Evolutionary conservation across 2,113 vertebrate genomes (phyloP), one percentile per base, ranked within the genome.

Genomic region (Cheilinus undulatus): DNA sequence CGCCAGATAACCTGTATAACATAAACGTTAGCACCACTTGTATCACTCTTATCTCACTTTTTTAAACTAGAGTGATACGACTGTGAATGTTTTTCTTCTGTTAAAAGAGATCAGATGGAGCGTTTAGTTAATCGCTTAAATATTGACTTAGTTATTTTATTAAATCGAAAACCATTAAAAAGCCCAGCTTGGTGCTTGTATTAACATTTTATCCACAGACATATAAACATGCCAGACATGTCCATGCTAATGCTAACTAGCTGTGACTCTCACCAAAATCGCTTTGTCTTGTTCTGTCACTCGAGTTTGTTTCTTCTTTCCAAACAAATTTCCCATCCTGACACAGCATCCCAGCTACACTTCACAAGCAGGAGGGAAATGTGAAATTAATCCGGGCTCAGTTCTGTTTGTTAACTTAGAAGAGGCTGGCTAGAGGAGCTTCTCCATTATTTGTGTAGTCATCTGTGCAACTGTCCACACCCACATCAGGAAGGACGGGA

Each of bases 251-350:
- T 17, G 79, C 69, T 68, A 9, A 26, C 30, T 7, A n/a, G n/a
- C n/a, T n/a, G n/a, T n/a, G 15, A 17, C 23, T 73, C 95, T 93
- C 53, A 97, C 96, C 94, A 97, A 79, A 70, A 97, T 72, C 56
- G 97, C 97, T 73, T 84, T 93, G 93, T 97, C 96, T 71, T 97
- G 96, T 73, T 97, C 97, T 3, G 97, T 97, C 73, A 97, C 95
- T 52, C 96, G 95, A 84, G 89, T 96, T 58, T 93, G 95, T 88
- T 94, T 96, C 93, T 95, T 98, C 89, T 95, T 95, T 68, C 94
- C 95, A 78, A 98, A 97, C 3, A 98, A 86, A 79, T 97, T 97
- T 78, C 97, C 96, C 97, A 98, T 97, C 43, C 83, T 91, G 89
- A 91, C 68, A 51, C 73, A 82, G 75, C 91, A 92, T 92, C 61